Percentiles rank a stretch among this genome's conserved stretches.
phyloP scores from a whole-genome alignment of 1,140 invertebrate genomes.

The Chrysomallon squamiferum region DNA sequence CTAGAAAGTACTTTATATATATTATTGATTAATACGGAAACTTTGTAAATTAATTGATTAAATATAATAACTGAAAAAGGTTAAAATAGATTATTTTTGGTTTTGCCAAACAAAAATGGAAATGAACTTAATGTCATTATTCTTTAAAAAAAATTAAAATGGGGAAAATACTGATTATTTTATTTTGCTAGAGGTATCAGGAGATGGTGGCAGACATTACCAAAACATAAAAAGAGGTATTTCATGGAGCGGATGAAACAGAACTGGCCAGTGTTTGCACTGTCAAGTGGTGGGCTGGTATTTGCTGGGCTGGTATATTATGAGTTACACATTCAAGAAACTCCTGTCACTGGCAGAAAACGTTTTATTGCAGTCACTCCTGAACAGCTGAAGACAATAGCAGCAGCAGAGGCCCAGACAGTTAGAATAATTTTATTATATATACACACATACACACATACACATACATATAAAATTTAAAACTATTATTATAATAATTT shows the following conservation, averaged over 20 bases:
- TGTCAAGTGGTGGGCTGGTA: slow-evolving; percentile 15
- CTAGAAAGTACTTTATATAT: not conserved
- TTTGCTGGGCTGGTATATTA: slow-evolving; percentile 59
- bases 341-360: slow-evolving; percentile 66
- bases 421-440: slow-evolving; percentile 39
- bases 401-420: slow-evolving; percentile 56
- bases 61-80: not conserved
- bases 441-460: too few relatives aligned
- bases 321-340: slow-evolving; percentile 64
- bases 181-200: slow-evolving; percentile 55
- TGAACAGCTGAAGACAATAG: slow-evolving; percentile 64
- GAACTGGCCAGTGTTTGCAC: slow-evolving; percentile 45
- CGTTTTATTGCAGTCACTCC: slow-evolving; percentile 67
- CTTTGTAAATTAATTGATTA: not conserved
- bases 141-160: not conserved
- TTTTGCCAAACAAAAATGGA: too few relatives aligned
- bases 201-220: slow-evolving; percentile 66
- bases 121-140: not conserved
- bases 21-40: not conserved
- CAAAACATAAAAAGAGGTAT: slow-evolving; percentile 46
- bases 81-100: too few relatives aligned
- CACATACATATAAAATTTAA: too few relatives aligned
- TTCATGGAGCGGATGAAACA: slow-evolving; percentile 47
- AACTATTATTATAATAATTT: too few relatives aligned
- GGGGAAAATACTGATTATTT: not conserved